Base-by-base conservation (phyloP, 2,888 invertebrate species). In the Icerya purchasi region DNA sequence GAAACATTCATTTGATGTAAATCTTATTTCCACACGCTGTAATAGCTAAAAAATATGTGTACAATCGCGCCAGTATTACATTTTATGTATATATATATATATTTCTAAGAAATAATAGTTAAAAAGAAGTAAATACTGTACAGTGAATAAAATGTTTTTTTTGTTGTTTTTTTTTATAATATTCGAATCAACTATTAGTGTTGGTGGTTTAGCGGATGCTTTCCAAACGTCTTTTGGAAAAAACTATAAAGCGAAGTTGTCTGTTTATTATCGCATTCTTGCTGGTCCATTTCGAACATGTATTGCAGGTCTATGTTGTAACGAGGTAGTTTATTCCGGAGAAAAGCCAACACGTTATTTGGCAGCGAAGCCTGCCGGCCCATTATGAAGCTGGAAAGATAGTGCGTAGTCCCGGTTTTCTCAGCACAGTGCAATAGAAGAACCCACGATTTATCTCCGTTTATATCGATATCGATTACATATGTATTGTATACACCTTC, bases 401-500 rank as follows among this genome's bases (percentile, higher is more conserved):
- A 90, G 55, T 87, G 75, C 0, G 84, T 79, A 53, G 82, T 84
- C 65, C 82, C 81, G 55, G 78, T 77, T 71, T 89, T 86, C 68
- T 88, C 89, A 0, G 89, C 89, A 66, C 90, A 89, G 68, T 90
- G 89, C 68, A 90, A 78, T 24, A 89, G 74, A 53, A 90, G 72
- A 0, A 85, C 81, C 88, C 88, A 90, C 1, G 83, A 82, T 61
- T 78, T 78, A 70, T 88, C 86, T 69, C 89, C 88, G 0, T 87
- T 84, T 20, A 22, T 56, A 36, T 62, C 62, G 20, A 60, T 54
- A 68, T 89, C 89, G 66, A 89, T 70, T 0, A 89, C 82, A 69
- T 86, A 89, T 0, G 89, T 89, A 68, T 89, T 89, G 73, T 90
- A 90, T 64, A 88, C 78, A 14, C 87, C 89, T 71, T 88, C 87